Base-by-base conservation (phyloP, 2,797 vertebrate species). In the Linurgus olivaceus region DNA sequence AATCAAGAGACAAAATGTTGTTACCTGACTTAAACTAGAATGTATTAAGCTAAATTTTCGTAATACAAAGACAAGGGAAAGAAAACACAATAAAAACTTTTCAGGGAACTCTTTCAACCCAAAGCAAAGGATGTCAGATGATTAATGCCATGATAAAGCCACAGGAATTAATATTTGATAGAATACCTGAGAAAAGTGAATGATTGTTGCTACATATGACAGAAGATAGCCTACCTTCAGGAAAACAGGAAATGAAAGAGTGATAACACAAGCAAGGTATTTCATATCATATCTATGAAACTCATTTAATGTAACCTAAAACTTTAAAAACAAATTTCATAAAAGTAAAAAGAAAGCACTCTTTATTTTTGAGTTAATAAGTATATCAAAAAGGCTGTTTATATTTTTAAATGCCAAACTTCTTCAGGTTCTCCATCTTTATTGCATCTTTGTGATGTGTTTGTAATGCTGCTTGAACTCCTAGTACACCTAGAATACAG, bases 211-310 rank as follows among this genome's bases (percentile, higher is more conserved):
- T 52, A 2, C 8, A 17, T 79, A 11, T 67, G 37, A 86, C 17
- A 67, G 55, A 47, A 73, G 52, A 52, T 50, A 58, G 4, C 33
- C 17, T 66, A 44, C 13, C 6, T 23, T 52, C 0, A 0, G 52
- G 37, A 73, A 83, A 80, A 77, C 26, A 88, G 82, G 85, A 95
- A 86, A 86, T 93, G 52, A 94, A 82, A 63, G 33, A n/a, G 8
- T 21, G 65, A 86, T 76, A 96, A 88, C 45, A 66, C 15, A 44
- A 28, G 35, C 16, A 45, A 57, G 16, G 7, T 63, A 35, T 76
- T 79, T 87, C 23, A 26, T 40, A 47, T 65, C 19, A 9, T 35
- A 76, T 19, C 29, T 51, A 3, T 50, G 29, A 63, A 80, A 68
- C 37, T 45, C 15, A 38, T 25, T 37, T 79, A 37, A 62, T 24